Conservation (phyloP, 2,797 vertebrate species). For the Synanceia verrucosa region DNA sequence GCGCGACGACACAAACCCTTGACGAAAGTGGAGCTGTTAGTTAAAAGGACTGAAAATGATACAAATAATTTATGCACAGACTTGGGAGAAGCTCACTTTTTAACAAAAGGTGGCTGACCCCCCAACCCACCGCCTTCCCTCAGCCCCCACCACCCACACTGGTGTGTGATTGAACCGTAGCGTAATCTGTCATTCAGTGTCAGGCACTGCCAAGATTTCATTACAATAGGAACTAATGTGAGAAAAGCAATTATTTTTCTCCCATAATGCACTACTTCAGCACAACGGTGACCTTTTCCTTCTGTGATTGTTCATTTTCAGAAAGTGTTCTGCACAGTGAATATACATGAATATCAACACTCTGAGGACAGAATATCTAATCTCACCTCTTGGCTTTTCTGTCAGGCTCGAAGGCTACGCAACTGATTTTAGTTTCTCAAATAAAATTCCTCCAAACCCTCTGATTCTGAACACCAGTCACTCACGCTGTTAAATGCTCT, state of each 20-base stretch:
- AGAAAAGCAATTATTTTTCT: slow-evolving; percentile 80
- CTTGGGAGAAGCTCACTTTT: slow-evolving; percentile 43
- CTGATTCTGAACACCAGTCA: slow-evolving; percentile 4
- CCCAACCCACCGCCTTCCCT: rapidly evolving
- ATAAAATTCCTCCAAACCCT: no score
- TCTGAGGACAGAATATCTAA: slow-evolving; percentile 57
- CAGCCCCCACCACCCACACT: slow-evolving; percentile 2
- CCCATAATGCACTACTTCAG: slow-evolving; percentile 76
- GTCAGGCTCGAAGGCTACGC: slow-evolving; percentile 21
- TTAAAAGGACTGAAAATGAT: slow-evolving; percentile 66
- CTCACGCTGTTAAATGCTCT: background rate
- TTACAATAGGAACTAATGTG: slow-evolving; percentile 81
- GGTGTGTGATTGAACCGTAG: slow-evolving; percentile 63
- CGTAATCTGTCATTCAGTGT: slow-evolving; percentile 73
- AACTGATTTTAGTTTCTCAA: slow-evolving; percentile 52
- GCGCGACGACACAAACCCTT: slow-evolving; percentile 59
- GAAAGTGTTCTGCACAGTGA: slow-evolving; percentile 56
- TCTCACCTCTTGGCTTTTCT: slow-evolving; percentile 45
- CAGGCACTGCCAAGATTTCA: slow-evolving; percentile 66
- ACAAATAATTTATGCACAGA: slow-evolving; percentile 60
- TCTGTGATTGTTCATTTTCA: slow-evolving; percentile 76
- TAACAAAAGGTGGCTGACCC: slow-evolving; percentile 72
- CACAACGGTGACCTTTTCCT: slow-evolving; percentile 79
- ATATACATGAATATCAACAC: slow-evolving; percentile 71
- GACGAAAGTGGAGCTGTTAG: slow-evolving; percentile 56